A percentile compares a stretch with the other conserved stretches of the same genome.
These are phyloP conservation scores for Invenusta paracnida DNA, from an alignment of 2,888 invertebrate genomes.

Conservation along the genomic window DNA sequence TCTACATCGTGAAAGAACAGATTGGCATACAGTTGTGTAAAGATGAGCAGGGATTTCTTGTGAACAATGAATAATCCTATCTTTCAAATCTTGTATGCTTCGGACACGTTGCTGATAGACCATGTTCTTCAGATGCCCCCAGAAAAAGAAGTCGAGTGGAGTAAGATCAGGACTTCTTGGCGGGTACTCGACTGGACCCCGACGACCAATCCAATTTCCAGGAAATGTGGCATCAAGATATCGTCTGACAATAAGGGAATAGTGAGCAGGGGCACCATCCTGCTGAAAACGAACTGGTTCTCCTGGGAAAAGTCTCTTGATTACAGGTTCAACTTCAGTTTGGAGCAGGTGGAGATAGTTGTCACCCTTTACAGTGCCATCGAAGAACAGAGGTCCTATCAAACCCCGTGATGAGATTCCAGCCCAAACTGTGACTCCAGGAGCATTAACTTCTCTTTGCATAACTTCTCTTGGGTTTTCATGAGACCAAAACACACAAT, in stretches of 20 bases:
- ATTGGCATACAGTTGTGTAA: conserved; percentile 16
- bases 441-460: conserved; percentile 21
- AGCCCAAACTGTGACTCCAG: neutral
- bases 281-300: conserved; percentile 14
- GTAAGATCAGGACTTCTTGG: neutral
- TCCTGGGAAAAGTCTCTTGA: neutral
- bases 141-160: neutral
- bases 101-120: neutral
- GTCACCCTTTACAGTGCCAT: conserved; percentile 2
- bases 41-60: conserved; percentile 3
- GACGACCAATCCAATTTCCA: conserved; percentile 29
- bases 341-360: neutral
- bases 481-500: conserved; percentile 25
- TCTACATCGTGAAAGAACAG: conserved; percentile 16
- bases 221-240: conserved; percentile 17
- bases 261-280: conserved; percentile 22
- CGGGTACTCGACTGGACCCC: neutral
- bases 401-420: neutral
- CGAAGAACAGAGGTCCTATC: conserved; percentile 9
- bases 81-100: conserved; percentile 20
- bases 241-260: neutral
- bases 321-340: conserved; percentile 3
- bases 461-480: conserved; percentile 22
- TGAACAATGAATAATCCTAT: conserved; percentile 9
- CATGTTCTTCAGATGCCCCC: neutral